A percentile compares a stretch with the other conserved stretches of the same genome.
Evolutionary conservation across 2,888 invertebrate genomes (phyloP).

Genomic region (Blomia tropicalis): DNA sequence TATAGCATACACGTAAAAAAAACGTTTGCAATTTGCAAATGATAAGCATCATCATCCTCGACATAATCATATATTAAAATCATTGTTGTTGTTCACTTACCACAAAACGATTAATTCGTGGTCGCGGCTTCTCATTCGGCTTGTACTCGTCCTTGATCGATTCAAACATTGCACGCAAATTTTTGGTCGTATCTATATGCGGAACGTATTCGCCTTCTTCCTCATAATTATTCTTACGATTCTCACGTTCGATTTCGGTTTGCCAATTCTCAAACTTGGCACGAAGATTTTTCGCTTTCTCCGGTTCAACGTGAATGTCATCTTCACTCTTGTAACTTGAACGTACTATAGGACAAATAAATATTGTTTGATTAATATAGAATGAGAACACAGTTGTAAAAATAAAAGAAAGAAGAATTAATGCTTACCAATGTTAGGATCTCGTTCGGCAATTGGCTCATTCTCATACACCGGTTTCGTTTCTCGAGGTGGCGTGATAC

Average conservation of each 20-base stretch:
- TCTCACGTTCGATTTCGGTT: slow-evolving; percentile 30
- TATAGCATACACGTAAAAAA: no score
- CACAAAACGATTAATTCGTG: slow-evolving; percentile 78
- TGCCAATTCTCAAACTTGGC: slow-evolving; percentile 73
- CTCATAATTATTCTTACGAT: slow-evolving; percentile 30
- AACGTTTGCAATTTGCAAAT: no score
- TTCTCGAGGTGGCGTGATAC: slow-evolving; percentile 76
- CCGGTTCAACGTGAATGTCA: slow-evolving; percentile 56
- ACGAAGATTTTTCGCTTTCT: slow-evolving; percentile 58
- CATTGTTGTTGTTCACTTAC: no score
- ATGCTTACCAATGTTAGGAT: slow-evolving; percentile 29
- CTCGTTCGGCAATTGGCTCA: slow-evolving; percentile 31
- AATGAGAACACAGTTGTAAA: background rate
- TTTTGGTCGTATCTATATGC: slow-evolving; percentile 56
- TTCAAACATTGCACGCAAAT: slow-evolving; percentile 68
- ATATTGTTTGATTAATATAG: background rate
- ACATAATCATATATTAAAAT: no score
- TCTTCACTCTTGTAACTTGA: slow-evolving; percentile 43
- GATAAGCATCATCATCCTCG: no score
- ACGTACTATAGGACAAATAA: slow-evolving; percentile 25
- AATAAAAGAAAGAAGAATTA: background rate
- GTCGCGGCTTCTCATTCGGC: slow-evolving; percentile 39
- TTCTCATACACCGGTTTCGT: slow-evolving; percentile 36
- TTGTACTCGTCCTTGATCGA: slow-evolving; percentile 49
- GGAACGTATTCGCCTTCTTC: slow-evolving; percentile 37